phyloP scores from a whole-genome alignment of 2,797 vertebrate species.

The Gobio occitaniae region DNA sequence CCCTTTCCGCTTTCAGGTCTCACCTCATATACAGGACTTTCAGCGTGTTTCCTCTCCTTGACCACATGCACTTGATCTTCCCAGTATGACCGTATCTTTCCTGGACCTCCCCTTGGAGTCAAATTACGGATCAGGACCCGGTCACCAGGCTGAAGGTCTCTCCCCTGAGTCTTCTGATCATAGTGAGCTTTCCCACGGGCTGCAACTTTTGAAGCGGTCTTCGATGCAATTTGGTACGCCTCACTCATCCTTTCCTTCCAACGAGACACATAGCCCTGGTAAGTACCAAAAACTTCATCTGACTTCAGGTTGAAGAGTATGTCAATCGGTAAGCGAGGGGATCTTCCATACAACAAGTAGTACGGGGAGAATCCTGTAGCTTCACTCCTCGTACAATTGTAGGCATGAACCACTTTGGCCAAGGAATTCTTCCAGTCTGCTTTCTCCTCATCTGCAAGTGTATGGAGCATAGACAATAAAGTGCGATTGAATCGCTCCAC shows the following conservation, averaged over 20 bases:
- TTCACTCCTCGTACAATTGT: neutral
- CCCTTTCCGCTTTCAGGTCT: slow-evolving; percentile 25
- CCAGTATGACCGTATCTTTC: slow-evolving; percentile 22
- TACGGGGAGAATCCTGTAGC: neutral
- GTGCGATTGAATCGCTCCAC: slow-evolving; percentile 48
- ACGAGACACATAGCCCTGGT: neutral
- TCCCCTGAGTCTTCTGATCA: neutral
- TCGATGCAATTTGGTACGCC: slow-evolving; percentile 15
- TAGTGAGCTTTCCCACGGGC: slow-evolving; percentile 27
- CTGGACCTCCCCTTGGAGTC: neutral
- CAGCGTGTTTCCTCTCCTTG: slow-evolving; percentile 20
- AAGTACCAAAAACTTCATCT: neutral
- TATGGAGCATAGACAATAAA: slow-evolving; percentile 36
- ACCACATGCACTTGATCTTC: slow-evolving; percentile 11
- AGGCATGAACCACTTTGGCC: slow-evolving; percentile 2
- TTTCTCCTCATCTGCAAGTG: slow-evolving; percentile 37
- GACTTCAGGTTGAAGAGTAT: neutral
- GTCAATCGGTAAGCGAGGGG: neutral
- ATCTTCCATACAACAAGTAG: neutral
- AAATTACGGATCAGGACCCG: neutral
- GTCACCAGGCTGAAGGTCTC: slow-evolving; percentile 11
- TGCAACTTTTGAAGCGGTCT: neutral
- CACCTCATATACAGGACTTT: neutral
- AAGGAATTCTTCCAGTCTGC: slow-evolving; percentile 33
- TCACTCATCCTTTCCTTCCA: slow-evolving; percentile 1